Base-by-base conservation (phyloP, 2,888 invertebrate genomes). In the Apamea monoglypha region DNA sequence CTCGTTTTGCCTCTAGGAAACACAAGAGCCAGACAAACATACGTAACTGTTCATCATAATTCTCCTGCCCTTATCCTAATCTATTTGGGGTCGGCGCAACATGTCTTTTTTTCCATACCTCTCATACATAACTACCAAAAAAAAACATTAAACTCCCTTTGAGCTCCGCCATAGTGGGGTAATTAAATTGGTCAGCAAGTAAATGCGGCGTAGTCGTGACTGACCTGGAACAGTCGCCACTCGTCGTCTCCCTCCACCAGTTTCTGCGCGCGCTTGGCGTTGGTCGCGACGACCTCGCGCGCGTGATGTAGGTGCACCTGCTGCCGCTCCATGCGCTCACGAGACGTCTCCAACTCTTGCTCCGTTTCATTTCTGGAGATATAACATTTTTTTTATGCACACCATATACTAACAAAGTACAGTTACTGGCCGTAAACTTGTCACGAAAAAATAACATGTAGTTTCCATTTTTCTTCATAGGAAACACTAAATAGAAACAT, bases 141-240 rank as follows among this genome's bases (percentile, higher is more conserved):
- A 63, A 29, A 32, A 32, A 18, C 18, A 32, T 32, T 8, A 32
- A 50, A 25, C 50, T 50, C 50, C 50, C 14, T 29, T 29, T 69
- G 14, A 21, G 14, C 21, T 21, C 47, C 3, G 29, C 47, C 4
- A 21, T 29, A 47, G 47, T 69, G 14, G 69, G 1, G 21, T 29
- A 21, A 47, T 14, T 50, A 69, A 4, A 18, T 29, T 32, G 25
- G 8, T 25, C 25, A 36, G 36, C 12, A 7, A 53, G 25, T 53
- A 36, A 36, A 36, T 36, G 36, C 32, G n/a, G 10, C 36, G 25
- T 36, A 36, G 25, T n/a, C 5, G 32, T 40, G n/a, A 71, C 71
- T n/a, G 59, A 71, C 71, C 93, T 97, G 96, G 82, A 97, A 96
- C 32, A 93, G 88, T 2, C 95, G 92, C 96, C 96, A 96, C 1